Evolutionary conservation across 2,888 invertebrate species (phyloP).

Genomic region (Pseudeuparius sepicola): DNA sequence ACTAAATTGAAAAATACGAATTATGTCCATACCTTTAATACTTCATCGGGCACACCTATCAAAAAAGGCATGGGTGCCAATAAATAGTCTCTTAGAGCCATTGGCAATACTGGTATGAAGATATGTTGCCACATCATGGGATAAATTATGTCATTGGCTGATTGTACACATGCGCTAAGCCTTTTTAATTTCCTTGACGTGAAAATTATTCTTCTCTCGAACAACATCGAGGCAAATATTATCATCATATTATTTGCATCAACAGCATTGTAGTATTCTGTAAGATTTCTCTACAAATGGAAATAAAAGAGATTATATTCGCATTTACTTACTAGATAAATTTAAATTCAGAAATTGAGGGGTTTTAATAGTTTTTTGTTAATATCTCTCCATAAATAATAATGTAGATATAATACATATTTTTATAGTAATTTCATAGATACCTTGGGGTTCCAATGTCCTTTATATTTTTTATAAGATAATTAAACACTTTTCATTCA

Average conservation of each 20-base stretch:
- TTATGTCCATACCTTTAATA: conserved; percentile 60
- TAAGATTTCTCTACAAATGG: conserved; percentile 82
- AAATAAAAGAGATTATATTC: too few species aligned
- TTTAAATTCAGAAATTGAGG: too few species aligned
- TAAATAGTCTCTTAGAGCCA: conserved; percentile 79
- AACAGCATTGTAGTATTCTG: conserved; percentile 97
- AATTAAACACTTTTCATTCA: too few species aligned
- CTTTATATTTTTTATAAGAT: too few species aligned
- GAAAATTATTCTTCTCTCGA: conserved; percentile 88
- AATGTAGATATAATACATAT: too few species aligned
- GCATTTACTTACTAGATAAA: too few species aligned
- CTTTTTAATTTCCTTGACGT: conserved; percentile 82
- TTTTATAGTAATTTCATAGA: too few species aligned
- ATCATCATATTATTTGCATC: conserved; percentile 90
- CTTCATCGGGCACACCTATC: conserved; percentile 84
- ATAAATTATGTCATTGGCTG: conserved; percentile 87
- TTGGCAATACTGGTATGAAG: conserved; percentile 90
- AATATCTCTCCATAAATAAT: too few species aligned
- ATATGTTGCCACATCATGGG: conserved; percentile 99
- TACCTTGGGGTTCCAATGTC: too few species aligned
- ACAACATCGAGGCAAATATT: conserved; percentile 89
- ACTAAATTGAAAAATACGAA: too few species aligned
- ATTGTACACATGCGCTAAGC: conserved; percentile 87
- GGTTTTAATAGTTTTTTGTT: too few species aligned
- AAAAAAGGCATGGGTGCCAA: conserved; percentile 97